phyloP scores from a whole-genome alignment of 1,140 invertebrate genomes.

The Formica selysi region DNA sequence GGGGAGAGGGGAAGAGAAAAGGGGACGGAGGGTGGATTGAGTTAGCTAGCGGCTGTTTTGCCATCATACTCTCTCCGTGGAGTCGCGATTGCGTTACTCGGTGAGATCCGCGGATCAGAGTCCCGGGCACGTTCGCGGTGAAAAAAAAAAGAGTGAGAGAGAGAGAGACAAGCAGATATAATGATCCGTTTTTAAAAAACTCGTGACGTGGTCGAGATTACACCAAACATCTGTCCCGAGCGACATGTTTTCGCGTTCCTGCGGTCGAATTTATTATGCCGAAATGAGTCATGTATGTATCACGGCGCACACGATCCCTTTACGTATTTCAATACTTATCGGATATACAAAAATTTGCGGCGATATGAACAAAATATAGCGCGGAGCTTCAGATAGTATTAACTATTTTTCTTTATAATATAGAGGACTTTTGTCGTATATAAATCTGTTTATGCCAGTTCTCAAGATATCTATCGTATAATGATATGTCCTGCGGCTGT shows the following conservation, averaged over 20 bases:
- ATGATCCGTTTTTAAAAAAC: conserved; percentile 69
- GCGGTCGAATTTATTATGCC: conserved; percentile 2
- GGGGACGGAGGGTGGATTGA: conserved; percentile 6
- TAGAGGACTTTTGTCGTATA: background rate
- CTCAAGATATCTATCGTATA: conserved; percentile 22
- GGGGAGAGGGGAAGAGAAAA: too few relatives aligned
- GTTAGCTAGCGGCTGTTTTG: conserved; percentile 59
- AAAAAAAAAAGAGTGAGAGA: conserved; percentile 51
- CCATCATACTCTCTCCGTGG: conserved; percentile 20
- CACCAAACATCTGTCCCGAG: conserved; percentile 45
- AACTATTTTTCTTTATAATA: conserved; percentile 4
- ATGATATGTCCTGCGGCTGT: conserved; percentile 35
- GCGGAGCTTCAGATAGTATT: background rate
- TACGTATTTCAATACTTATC: conserved; percentile 15
- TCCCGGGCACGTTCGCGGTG: conserved; percentile 72
- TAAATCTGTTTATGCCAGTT: background rate
- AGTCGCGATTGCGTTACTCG: conserved; percentile 73
- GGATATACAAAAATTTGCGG: background rate
- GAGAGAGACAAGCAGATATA: conserved; percentile 52
- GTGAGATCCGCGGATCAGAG: conserved; percentile 74
- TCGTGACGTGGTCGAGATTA: conserved; percentile 62
- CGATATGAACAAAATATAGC: background rate
- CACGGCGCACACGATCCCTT: background rate
- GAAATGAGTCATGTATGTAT: background rate
- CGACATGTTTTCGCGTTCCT: background rate